A percentile compares a stretch with the other conserved stretches of the same genome.
phyloP scores from a whole-genome alignment of 2,113 vertebrate genomes.

The Sylvia atricapilla region DNA sequence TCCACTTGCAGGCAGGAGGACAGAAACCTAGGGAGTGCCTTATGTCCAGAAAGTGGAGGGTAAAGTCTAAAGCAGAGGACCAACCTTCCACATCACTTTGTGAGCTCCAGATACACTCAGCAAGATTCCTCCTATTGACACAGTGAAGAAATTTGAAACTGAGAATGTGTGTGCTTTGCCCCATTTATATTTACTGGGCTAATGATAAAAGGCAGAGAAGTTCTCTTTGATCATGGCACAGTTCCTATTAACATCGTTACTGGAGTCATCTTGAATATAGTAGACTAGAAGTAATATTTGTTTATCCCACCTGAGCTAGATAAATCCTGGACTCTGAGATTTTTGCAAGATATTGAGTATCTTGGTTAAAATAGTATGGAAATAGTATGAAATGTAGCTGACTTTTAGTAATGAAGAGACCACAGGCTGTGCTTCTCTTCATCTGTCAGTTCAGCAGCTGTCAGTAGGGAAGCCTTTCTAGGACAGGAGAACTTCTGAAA shows the following conservation, averaged over 20 bases:
- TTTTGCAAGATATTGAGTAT: not conserved
- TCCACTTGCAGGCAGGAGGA: not conserved
- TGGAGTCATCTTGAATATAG: not conserved
- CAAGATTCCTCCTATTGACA: not conserved
- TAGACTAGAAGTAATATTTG: not conserved
- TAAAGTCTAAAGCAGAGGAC: not conserved
- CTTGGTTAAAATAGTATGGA: not conserved
- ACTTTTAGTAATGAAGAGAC: not conserved
- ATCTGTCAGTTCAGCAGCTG: not conserved
- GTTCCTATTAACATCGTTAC: not conserved
- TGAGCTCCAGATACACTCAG: not conserved
- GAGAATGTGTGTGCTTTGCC: not conserved
- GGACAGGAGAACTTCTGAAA: not conserved
- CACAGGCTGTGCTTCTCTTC: not conserved
- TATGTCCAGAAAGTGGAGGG: not conserved
- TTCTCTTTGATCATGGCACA: not conserved
- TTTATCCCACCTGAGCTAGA: not conserved
- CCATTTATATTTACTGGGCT: not conserved
- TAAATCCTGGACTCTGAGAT: not conserved
- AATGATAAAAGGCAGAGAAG: not conserved
- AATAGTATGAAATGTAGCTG: not conserved
- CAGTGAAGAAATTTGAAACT: not conserved
- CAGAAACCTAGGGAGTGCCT: not conserved
- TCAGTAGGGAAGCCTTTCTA: not conserved
- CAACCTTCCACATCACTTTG: not conserved